phyloP scores from a whole-genome alignment of 37 sponge, comb jelly and placozoan genomes.

The Spongilla lacustris region DNA sequence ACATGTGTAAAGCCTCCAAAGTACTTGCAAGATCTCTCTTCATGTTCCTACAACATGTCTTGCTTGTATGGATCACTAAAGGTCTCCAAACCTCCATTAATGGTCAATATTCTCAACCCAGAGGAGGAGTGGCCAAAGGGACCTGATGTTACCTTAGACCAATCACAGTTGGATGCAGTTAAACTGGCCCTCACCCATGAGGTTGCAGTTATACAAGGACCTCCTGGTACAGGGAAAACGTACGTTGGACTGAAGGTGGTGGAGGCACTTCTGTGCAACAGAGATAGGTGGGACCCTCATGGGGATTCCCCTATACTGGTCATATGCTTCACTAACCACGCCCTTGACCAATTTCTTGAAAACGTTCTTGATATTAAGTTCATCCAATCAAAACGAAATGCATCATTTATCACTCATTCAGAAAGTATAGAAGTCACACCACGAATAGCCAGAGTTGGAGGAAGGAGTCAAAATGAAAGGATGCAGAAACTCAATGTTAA shows the following conservation, averaged over 20 bases:
- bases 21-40: background rate
- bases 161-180: slow-evolving; percentile 77
- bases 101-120: slow-evolving; percentile 24
- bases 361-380: slow-evolving; percentile 30
- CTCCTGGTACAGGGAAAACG: slow-evolving; percentile 98
- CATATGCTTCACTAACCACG: slow-evolving; percentile 94
- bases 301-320: slow-evolving; percentile 80
- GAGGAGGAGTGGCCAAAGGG: slow-evolving; percentile 39
- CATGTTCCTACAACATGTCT: slow-evolving; percentile 8
- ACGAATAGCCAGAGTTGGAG: slow-evolving; percentile 82
- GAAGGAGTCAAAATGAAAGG: slow-evolving; percentile 71
- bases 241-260: slow-evolving; percentile 88
- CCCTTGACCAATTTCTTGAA: slow-evolving; percentile 94
- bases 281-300: slow-evolving; percentile 42
- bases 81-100: background rate
- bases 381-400: background rate
- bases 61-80: slow-evolving; percentile 28
- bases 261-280: slow-evolving; percentile 62
- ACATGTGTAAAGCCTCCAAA: slow-evolving; percentile 28
- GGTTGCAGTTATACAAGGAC: slow-evolving; percentile 93
- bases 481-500: slow-evolving; percentile 35
- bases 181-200: slow-evolving; percentile 78
- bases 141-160: slow-evolving; percentile 41
- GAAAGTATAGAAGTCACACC: background rate
- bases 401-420: background rate